A percentile compares a stretch with the other conserved stretches of the same genome.
phyloP scores from a whole-genome alignment of 2,888 invertebrate genomes.

The Papilio elwesi region DNA sequence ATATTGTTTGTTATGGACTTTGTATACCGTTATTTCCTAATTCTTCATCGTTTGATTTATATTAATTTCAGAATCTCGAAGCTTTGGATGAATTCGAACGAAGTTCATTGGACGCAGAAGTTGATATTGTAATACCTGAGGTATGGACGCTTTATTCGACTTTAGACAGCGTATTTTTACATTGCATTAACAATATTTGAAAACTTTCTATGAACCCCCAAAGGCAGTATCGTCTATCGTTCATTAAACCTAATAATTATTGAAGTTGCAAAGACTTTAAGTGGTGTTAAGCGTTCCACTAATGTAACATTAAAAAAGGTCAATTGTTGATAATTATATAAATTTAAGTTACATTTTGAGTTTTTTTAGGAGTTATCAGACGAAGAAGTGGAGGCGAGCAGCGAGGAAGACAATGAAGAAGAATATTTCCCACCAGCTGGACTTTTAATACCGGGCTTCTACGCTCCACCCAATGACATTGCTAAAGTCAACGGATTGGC shows the following conservation, averaged over 20 bases:
- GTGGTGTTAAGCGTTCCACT: too few species aligned
- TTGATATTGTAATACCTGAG: constrained; percentile 61
- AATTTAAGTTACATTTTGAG: too few species aligned
- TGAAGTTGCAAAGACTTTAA: too few species aligned
- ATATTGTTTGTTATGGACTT: too few species aligned
- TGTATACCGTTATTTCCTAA: too few species aligned
- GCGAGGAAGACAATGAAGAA: constrained; percentile 61
- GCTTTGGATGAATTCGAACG: constrained; percentile 60
- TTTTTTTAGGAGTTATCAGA: constrained; percentile 59
- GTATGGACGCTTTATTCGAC: constrained; percentile 47
- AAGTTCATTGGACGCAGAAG: constrained; percentile 56
- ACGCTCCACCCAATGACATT: constrained; percentile 73
- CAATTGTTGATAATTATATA: too few species aligned
- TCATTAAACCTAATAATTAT: too few species aligned
- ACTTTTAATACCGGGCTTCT: constrained; percentile 71
- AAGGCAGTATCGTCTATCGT: too few species aligned
- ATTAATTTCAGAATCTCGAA: constrained; percentile 58
- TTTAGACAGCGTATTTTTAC: too few species aligned
- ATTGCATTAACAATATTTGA: too few species aligned
- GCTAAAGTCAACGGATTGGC: constrained; percentile 75
- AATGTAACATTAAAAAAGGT: too few species aligned
- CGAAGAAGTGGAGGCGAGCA: constrained; percentile 54
- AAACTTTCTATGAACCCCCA: too few species aligned
- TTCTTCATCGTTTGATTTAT: neutral
- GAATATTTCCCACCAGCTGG: constrained; percentile 74